These are phyloP conservation scores for Neofelis nebulosa DNA, from an alignment of 2,113 vertebrate genomes.

Conservation along the genomic window DNA sequence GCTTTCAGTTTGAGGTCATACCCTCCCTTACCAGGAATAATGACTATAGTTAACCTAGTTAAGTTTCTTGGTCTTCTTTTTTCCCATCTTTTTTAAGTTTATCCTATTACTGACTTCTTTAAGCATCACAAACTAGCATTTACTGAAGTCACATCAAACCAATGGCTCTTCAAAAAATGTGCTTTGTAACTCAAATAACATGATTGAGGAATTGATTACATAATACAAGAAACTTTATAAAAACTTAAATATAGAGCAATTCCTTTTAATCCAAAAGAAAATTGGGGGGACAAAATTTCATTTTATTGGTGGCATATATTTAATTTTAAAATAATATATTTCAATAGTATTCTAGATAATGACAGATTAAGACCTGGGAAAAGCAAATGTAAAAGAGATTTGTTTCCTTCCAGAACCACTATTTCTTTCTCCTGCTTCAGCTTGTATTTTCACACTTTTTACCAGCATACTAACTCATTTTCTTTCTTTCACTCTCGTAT, in stretches of 20 bases:
- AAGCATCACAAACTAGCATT: background rate
- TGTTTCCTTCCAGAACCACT: background rate
- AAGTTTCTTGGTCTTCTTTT: background rate
- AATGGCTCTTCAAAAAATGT: background rate
- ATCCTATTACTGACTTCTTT: background rate
- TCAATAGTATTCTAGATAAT: background rate
- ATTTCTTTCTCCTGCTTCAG: background rate
- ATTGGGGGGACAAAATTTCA: background rate
- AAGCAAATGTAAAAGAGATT: background rate
- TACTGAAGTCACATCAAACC: background rate
- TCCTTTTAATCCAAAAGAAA: background rate
- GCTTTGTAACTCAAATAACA: background rate
- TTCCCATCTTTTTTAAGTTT: background rate
- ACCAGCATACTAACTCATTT: background rate
- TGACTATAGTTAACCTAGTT: background rate
- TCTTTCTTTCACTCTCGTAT: background rate
- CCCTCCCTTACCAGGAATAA: background rate
- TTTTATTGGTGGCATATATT: background rate
- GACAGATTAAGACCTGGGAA: background rate
- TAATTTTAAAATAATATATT: background rate
- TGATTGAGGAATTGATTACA: background rate
- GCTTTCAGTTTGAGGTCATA: background rate
- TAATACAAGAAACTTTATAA: background rate
- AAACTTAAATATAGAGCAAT: background rate
- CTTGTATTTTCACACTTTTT: background rate